Percentiles rank a stretch among this genome's conserved stretches.
Evolutionary conservation across 2,888 invertebrate genomes (phyloP).

Genomic region (Neoitamus cyanurus): DNA sequence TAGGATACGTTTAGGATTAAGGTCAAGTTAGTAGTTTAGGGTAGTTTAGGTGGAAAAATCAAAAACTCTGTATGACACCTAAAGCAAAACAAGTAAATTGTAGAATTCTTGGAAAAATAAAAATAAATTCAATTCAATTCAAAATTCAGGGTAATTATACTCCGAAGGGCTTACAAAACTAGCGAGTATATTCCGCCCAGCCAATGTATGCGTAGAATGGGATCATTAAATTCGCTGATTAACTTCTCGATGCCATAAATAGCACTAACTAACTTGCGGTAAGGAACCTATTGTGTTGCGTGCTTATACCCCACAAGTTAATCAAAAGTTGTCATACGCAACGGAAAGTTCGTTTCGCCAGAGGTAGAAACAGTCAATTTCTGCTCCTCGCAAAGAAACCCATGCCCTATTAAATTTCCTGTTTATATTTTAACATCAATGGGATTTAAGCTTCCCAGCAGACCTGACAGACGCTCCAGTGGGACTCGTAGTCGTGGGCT

Average conservation of each 20-base stretch:
- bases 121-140: too few species aligned
- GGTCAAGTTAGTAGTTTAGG: too few species aligned
- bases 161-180: too few species aligned
- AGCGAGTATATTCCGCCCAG: too few species aligned
- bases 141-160: too few species aligned
- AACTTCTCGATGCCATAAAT: not conserved
- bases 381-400: not conserved
- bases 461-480: not conserved
- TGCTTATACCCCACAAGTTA: not conserved
- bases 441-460: not conserved
- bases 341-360: not conserved
- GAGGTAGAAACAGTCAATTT: not conserved
- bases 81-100: too few species aligned
- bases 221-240: not conserved
- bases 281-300: not conserved
- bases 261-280: not conserved
- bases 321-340: not conserved
- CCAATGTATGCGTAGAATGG: not conserved
- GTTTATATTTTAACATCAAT: slow-evolving; percentile 25
- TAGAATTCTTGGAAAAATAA: too few species aligned
- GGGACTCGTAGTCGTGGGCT: not conserved
- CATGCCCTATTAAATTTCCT: not conserved
- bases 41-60: too few species aligned
- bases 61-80: too few species aligned
- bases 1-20: too few species aligned